phyloP scores from a whole-genome alignment of 1,140 invertebrate species.

The Drosophila bocqueti region DNA sequence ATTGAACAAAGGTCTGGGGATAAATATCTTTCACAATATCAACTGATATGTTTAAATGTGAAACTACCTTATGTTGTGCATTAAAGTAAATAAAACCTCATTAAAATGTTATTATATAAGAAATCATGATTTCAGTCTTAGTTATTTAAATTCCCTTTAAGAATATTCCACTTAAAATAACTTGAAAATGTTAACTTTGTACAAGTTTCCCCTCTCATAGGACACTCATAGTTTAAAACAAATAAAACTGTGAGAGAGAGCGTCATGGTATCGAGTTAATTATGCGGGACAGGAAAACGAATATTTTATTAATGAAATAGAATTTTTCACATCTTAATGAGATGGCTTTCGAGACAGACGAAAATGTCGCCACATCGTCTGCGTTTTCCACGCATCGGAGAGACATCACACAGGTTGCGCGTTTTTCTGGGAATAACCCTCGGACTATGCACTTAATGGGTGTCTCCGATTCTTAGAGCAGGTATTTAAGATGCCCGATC shows the following conservation, averaged over 20 bases:
- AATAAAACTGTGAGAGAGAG: slow-evolving; percentile 6
- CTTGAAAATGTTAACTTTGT: not conserved
- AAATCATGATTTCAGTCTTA: too few relatives aligned
- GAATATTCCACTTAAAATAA: not conserved
- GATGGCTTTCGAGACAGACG: slow-evolving; percentile 6
- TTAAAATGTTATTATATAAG: not conserved
- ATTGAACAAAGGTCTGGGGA: not conserved
- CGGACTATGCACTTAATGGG: slow-evolving; percentile 55
- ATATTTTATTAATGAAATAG: slow-evolving; percentile 48
- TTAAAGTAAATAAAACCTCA: not conserved
- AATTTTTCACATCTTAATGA: slow-evolving; percentile 55
- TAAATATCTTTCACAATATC: too few relatives aligned
- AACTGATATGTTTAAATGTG: too few relatives aligned
- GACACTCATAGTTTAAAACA: slow-evolving; percentile 4
- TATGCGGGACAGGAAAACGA: slow-evolving; percentile 34
- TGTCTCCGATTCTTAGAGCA: slow-evolving; percentile 57
- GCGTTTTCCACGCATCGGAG: slow-evolving; percentile 19
- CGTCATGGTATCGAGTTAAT: slow-evolving; percentile 26
- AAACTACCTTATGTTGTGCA: not conserved
- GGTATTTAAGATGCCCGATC: slow-evolving; percentile 77
- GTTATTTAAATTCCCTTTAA: not conserved
- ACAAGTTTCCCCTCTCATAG: not conserved
- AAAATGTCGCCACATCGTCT: slow-evolving; percentile 73
- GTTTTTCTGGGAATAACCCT: slow-evolving; percentile 54
- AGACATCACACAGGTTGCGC: slow-evolving; percentile 20